Percentiles rank a stretch among this genome's conserved stretches.
Evolutionary conservation across 53 echinoderm and acorn worm species (phyloP).

Genomic region (Echinometra lucunter): DNA sequence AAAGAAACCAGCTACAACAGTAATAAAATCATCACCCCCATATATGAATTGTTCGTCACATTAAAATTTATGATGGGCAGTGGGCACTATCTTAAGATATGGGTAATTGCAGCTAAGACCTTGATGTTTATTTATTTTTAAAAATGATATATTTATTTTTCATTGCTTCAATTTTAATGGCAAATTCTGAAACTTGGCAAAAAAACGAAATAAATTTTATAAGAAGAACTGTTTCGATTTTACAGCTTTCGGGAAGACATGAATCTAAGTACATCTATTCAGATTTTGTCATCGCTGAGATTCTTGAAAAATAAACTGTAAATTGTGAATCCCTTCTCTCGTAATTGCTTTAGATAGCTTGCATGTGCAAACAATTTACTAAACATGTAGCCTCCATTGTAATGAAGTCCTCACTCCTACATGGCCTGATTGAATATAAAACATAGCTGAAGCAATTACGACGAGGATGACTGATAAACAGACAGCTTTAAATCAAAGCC

Average conservation of each 20-base stretch:
- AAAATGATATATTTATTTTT: no score
- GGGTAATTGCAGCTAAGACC: no score
- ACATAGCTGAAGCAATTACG: background rate
- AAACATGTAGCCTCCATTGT: conserved; percentile 31
- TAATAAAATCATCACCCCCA: no score
- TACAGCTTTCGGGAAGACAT: background rate
- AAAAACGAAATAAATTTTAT: no score
- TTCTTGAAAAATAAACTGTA: background rate
- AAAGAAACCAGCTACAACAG: no score
- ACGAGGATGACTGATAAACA: background rate
- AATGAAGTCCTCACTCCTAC: conserved; percentile 14
- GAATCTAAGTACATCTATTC: background rate
- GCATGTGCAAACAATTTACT: background rate
- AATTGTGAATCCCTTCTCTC: background rate
- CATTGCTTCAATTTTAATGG: no score
- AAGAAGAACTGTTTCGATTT: background rate
- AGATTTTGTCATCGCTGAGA: background rate
- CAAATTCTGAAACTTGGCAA: no score
- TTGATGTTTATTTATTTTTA: no score
- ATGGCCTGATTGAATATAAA: conserved; percentile 10
- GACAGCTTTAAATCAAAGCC: conserved; percentile 27
- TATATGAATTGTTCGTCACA: no score
- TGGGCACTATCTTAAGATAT: no score
- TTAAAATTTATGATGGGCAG: no score
- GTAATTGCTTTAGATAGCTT: conserved; percentile 42